Conservation (phyloP, 2,888 invertebrate genomes). For the Agrotis clavis region DNA sequence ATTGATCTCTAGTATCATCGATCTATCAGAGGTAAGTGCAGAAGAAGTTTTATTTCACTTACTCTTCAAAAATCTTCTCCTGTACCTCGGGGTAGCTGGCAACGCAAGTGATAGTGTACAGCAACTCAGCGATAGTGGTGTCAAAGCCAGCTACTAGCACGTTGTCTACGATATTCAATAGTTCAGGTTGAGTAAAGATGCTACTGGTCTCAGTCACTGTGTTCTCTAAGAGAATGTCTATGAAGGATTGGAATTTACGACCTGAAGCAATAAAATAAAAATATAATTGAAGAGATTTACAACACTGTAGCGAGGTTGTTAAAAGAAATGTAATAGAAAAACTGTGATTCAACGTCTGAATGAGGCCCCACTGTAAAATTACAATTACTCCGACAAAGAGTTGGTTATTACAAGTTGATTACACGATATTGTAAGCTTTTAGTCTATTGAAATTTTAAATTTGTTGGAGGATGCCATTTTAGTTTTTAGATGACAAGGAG, state of each 20-base stretch:
- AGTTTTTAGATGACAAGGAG: no score
- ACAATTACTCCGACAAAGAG: no score
- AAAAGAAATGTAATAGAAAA: neutral
- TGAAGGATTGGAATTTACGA: conserved; percentile 24
- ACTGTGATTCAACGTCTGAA: neutral
- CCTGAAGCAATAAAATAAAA: conserved; percentile 21
- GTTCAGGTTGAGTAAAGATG: conserved; percentile 48
- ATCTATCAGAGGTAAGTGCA: neutral
- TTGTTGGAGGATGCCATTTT: no score
- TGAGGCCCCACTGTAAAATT: no score
- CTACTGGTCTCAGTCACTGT: conserved; percentile 31
- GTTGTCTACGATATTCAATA: conserved; percentile 55
- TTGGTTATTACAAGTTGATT: no score
- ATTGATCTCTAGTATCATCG: no score
- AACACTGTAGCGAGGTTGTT: no score
- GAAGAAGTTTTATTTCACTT: conserved; percentile 10
- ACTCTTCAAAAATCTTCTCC: conserved; percentile 61
- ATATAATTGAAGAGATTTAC: no score
- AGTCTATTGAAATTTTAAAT: no score
- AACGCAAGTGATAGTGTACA: conserved; percentile 55
- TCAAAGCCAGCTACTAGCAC: conserved; percentile 59
- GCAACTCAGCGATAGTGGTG: conserved; percentile 52
- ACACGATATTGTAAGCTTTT: no score
- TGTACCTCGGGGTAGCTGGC: conserved; percentile 57
- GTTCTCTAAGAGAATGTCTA: conserved; percentile 56